phyloP scores from a whole-genome alignment of 2,797 vertebrate genomes.

The Anguilla obscura region DNA sequence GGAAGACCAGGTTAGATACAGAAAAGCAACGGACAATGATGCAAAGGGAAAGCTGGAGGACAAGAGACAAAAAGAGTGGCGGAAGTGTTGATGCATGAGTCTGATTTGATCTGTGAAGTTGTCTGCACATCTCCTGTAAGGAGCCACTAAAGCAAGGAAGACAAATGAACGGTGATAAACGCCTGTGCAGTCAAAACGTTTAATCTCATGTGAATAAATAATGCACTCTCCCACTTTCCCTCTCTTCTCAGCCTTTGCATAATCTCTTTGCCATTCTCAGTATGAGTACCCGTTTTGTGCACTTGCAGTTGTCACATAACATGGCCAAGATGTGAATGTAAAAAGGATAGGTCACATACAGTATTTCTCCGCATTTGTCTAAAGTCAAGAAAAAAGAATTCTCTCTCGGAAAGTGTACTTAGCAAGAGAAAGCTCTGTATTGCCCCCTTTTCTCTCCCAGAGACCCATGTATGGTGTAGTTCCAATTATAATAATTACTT shows the following conservation, averaged over 20 bases:
- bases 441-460: conserved; percentile 17
- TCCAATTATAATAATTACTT: conserved; percentile 42
- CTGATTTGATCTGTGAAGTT: not conserved
- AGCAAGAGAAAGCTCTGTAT: not conserved
- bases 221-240: not conserved
- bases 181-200: not conserved
- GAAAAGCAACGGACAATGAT: not conserved
- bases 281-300: not conserved
- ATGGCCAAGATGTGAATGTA: not conserved
- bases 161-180: not conserved
- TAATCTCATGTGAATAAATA: not conserved
- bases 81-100: not conserved
- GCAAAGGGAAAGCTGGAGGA: not conserved
- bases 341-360: not conserved
- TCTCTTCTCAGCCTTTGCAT: not conserved
- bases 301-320: not conserved
- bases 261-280: conserved; percentile 20
- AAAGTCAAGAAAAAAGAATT: not conserved
- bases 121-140: not conserved
- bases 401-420: not conserved
- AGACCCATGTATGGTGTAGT: conserved; percentile 25
- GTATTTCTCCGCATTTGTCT: conserved; percentile 10
- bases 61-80: not conserved
- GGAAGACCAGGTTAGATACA: not conserved
- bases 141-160: not conserved